Percentiles rank a stretch among this genome's conserved stretches.
phyloP scores from a whole-genome alignment of 2,888 invertebrate species.

The Amphipoea oculea region DNA sequence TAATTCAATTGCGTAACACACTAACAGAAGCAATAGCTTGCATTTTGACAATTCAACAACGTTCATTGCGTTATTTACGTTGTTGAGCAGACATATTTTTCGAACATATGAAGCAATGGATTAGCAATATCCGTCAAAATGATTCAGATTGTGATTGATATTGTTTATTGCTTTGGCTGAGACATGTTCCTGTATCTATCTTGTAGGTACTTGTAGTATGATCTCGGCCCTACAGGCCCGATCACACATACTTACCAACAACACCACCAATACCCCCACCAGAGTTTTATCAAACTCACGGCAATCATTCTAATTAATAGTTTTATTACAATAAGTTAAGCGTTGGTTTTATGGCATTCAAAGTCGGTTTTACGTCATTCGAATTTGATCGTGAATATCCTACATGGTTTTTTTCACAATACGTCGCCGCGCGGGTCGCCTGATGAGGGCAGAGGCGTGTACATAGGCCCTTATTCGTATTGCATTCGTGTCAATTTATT shows the following conservation, averaged over 20 bases:
- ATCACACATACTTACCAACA: background rate
- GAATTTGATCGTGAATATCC: background rate
- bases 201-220: background rate
- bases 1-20: too few relatives aligned
- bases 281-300: background rate
- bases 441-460: background rate
- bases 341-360: too few relatives aligned
- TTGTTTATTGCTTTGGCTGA: background rate
- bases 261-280: background rate
- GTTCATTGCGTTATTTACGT: too few relatives aligned
- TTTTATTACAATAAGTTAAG: too few relatives aligned
- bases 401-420: background rate
- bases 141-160: too few relatives aligned
- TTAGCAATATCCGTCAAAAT: too few relatives aligned
- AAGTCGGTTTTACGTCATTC: background rate
- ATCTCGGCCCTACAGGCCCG: background rate
- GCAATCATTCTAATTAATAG: background rate
- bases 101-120: too few relatives aligned
- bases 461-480: background rate
- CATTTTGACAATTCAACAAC: too few relatives aligned
- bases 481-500: conserved; percentile 4
- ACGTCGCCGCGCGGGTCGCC: background rate
- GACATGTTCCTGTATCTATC: background rate
- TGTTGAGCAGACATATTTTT: too few relatives aligned
- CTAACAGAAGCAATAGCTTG: too few relatives aligned